Base-by-base conservation (phyloP, 2,888 invertebrate species). In the Eurois occulta region DNA sequence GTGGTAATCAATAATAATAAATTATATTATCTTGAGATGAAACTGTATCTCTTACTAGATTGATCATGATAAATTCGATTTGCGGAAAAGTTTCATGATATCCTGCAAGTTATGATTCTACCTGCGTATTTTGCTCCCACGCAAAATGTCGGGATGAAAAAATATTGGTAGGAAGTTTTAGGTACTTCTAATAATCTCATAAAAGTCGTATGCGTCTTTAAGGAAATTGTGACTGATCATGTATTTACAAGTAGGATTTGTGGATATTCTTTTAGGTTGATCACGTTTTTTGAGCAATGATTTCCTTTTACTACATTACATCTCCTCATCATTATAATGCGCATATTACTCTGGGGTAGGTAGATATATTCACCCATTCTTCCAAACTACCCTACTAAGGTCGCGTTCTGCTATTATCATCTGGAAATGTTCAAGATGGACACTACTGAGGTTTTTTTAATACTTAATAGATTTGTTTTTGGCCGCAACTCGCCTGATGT, bases 51-150 rank as follows among this genome's bases (percentile, higher is more conserved):
- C 28, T 66, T 72, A 70, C 32, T 73, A 52, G 83, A 80, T 83
- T 83, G 83, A 80, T 83, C 76, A 80, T 73, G 83, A 83, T 83
- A 68, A 73, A 83, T 80, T 77, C 38, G 58, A 77, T 83, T 76
- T 46, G 64, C 64, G 64, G 38, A 60, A 83, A 83, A 73, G n/a
- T 83, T 80, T 21, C 35, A 43, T 80, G 80, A 83, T 83, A 83
- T 73, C 46, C 66, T 5, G 43, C 52, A 73, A 76, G 62, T 76
- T 72, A 71, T 70, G 28, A 71, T 73, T 60, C 58, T 70, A 75
- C 71, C 74, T 82, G 68, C 65, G 75, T 72, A 60, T 69, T 65
- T 70, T 41, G 28, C 52, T 64, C 35, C 18, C 58, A 78, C 66
- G 62, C 60, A 35, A 73, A 73, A 73, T 62, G 16, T 43, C 6